These are phyloP conservation scores for Adoxophyes honmai DNA, from an alignment of 1,140 invertebrate species.

Conservation along the genomic window DNA sequence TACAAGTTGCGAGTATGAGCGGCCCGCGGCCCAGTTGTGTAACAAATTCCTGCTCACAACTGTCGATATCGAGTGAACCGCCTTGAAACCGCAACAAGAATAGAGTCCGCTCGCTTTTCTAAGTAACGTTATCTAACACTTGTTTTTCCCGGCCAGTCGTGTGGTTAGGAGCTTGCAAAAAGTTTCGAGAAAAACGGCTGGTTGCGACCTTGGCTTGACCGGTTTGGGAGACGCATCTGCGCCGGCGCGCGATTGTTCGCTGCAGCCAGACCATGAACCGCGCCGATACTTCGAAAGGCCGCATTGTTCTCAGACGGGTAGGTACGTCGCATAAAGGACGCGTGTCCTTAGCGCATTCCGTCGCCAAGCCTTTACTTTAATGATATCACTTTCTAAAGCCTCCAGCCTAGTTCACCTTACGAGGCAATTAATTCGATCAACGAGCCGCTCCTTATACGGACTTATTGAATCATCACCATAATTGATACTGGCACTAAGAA, in stretches of 20 bases:
- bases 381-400: not conserved
- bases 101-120: constrained; percentile 60
- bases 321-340: not conserved
- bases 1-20: constrained; percentile 60
- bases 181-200: constrained; percentile 20
- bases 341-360: constrained; percentile 5
- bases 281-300: constrained; percentile 28
- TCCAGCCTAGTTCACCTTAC: not conserved
- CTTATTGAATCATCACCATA: constrained; percentile 2
- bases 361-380: not conserved
- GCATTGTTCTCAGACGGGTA: constrained; percentile 16
- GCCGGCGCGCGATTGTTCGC: constrained; percentile 32
- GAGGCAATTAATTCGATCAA: not conserved
- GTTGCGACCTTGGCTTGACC: constrained; percentile 28
- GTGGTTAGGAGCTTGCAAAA: constrained; percentile 34
- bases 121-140: constrained; percentile 44
- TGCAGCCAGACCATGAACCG: constrained; percentile 32
- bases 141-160: constrained; percentile 37
- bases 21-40: constrained; percentile 56
- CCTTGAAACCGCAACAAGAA: constrained; percentile 68
- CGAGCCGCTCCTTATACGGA: not conserved
- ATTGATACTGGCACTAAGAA: not conserved
- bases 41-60: constrained; percentile 58
- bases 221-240: constrained; percentile 30
- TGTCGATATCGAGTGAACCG: constrained; percentile 56